A percentile compares a stretch with the other conserved stretches of the same genome.
phyloP scores from a whole-genome alignment of 64 coral and sea anemone genomes.

The Montipora efflorescens region DNA sequence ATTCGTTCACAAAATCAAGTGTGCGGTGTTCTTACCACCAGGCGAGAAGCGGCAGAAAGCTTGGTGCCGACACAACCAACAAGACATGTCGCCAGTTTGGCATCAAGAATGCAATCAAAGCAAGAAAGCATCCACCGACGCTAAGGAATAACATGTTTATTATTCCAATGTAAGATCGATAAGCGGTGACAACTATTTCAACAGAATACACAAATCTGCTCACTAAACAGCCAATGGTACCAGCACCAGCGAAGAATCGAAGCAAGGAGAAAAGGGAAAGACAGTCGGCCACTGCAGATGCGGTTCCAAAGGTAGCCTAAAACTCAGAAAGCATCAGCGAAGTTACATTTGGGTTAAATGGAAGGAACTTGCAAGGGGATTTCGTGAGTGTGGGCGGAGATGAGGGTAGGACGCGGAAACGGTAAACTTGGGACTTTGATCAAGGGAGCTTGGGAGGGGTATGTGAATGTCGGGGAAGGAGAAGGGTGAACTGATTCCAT shows the following conservation, averaged over 20 bases:
- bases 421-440: no score
- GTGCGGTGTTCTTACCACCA: conserved; percentile 63
- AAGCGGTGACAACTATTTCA: conserved; percentile 63
- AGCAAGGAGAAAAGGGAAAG: conserved; percentile 80
- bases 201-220: conserved; percentile 85
- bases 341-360: neutral
- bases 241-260: conserved; percentile 75
- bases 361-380: no score
- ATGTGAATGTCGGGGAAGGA: no score
- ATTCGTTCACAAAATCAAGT: neutral
- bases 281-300: conserved; percentile 74
- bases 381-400: no score
- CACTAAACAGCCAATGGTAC: conserved; percentile 78
- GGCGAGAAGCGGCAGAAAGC: conserved; percentile 51
- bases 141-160: conserved; percentile 74
- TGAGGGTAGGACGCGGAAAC: no score
- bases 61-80: conserved; percentile 62
- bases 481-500: no score
- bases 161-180: conserved; percentile 70
- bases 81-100: conserved; percentile 81
- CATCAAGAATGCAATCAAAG: conserved; percentile 79
- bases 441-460: no score
- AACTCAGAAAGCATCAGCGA: neutral
- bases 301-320: conserved; percentile 2
- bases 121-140: conserved; percentile 70